Conservation (phyloP, 1,140 invertebrate genomes). For the Zaprionus africanus region DNA sequence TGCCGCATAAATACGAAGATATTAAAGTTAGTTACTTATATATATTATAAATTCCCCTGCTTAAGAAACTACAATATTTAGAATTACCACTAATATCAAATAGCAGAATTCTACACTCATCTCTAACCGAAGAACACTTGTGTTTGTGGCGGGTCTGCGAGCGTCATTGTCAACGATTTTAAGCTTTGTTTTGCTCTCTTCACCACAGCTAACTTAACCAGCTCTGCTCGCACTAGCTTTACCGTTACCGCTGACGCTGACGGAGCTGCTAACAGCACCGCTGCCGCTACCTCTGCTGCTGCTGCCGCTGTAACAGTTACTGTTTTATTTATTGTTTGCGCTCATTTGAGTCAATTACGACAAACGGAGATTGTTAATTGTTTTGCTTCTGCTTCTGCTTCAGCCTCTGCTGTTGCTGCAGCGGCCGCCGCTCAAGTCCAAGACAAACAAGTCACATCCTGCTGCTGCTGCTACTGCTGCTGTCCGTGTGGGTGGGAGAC, state of each 20-base stretch:
- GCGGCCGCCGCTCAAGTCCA: slow-evolving; percentile 54
- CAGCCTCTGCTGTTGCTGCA: slow-evolving; percentile 9
- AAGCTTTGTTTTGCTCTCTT: slow-evolving; percentile 53
- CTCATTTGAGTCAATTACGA: slow-evolving; percentile 79
- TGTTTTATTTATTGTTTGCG: slow-evolving; percentile 80
- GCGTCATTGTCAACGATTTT: slow-evolving; percentile 45
- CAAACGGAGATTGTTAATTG: slow-evolving; percentile 80
- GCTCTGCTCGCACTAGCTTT: not conserved
- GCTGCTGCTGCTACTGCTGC: not conserved
- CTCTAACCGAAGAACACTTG: slow-evolving; percentile 19
- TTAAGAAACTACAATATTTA: too few relatives aligned
- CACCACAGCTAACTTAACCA: not conserved
- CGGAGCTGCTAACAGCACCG: not conserved
- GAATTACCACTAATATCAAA: too few relatives aligned
- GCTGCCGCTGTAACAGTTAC: slow-evolving; percentile 50
- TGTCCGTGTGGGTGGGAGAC: slow-evolving; percentile 1
- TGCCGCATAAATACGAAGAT: too few relatives aligned
- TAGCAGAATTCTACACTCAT: not conserved
- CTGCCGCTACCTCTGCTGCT: slow-evolving; percentile 7
- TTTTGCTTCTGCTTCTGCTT: slow-evolving; percentile 51
- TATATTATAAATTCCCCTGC: too few relatives aligned
- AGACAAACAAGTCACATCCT: slow-evolving; percentile 71
- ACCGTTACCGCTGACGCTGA: not conserved
- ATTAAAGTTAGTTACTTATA: too few relatives aligned
- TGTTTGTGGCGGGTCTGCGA: slow-evolving; percentile 13